Evolutionary conservation across 1,140 invertebrate species (phyloP).

Genomic region (Cyphomyrmex costatus): DNA sequence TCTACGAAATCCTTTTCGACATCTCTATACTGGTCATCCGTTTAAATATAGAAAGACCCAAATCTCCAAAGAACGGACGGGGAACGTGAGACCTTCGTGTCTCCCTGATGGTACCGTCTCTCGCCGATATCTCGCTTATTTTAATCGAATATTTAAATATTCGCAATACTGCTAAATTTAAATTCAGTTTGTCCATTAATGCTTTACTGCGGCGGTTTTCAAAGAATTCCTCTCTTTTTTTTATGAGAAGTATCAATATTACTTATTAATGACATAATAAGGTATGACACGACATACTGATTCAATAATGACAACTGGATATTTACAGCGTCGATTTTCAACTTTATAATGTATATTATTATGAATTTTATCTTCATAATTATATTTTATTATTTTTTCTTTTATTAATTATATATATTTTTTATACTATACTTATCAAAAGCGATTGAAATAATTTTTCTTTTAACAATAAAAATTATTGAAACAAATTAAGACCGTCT

Average conservation of each 20-base stretch:
- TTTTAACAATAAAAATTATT: not conserved
- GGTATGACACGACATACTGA: not conserved
- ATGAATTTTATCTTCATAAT: no score
- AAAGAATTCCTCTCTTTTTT: conserved; percentile 3
- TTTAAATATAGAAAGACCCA: conserved; percentile 34
- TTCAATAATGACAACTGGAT: not conserved
- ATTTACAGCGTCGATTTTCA: not conserved
- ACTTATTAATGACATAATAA: conserved; percentile 14
- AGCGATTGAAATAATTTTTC: not conserved
- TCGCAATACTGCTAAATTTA: conserved; percentile 28
- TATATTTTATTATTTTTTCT: not conserved
- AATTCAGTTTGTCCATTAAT: conserved; percentile 39
- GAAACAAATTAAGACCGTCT: not conserved
- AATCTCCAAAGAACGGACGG: not conserved
- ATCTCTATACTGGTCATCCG: not conserved
- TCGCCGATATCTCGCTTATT: not conserved
- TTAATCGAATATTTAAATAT: conserved; percentile 46
- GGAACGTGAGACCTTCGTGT: conserved; percentile 18
- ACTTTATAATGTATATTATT: not conserved
- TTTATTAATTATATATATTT: not conserved
- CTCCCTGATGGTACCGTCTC: not conserved
- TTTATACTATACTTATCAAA: not conserved
- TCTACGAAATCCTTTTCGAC: not conserved
- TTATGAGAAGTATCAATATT: not conserved
- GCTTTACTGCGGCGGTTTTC: not conserved